Evolutionary conservation across 2,888 invertebrate genomes (phyloP).

Genomic region (Colostygia pectinataria): DNA sequence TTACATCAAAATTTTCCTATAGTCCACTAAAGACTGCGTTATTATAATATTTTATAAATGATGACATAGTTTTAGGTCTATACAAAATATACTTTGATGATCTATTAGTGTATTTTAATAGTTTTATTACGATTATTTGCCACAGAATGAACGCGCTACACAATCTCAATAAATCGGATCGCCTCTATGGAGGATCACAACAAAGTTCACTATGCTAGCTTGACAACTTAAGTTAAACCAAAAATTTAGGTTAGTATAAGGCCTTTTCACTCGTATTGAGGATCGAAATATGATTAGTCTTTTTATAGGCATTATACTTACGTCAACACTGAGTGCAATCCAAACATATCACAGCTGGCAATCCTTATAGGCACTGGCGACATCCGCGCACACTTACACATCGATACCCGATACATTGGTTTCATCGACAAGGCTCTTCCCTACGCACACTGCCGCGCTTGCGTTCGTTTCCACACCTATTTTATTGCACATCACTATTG

Average conservation of each 20-base stretch:
- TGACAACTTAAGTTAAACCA: constrained; percentile 9
- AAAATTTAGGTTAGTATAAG: constrained; percentile 20
- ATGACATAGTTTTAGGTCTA: constrained; percentile 21
- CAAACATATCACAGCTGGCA: constrained; percentile 26
- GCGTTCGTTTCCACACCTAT: constrained; percentile 17
- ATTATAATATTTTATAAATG: constrained; percentile 14
- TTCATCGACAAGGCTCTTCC: constrained; percentile 18
- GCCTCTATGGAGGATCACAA: background rate
- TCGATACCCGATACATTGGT: constrained; percentile 8
- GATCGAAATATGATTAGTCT: constrained; percentile 17
- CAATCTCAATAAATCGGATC: constrained; percentile 2
- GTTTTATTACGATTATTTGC: constrained; percentile 14
- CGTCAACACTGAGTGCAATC: constrained; percentile 24
- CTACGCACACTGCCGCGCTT: constrained; percentile 10
- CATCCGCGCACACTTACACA: constrained; percentile 20
- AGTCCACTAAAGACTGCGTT: constrained; percentile 5
- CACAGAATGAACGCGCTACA: constrained; percentile 22
- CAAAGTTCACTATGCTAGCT: constrained; percentile 8
- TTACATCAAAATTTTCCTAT: constrained; percentile 16
- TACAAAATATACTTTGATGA: constrained; percentile 26
- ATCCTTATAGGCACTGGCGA: constrained; percentile 22
- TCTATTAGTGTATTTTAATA: constrained; percentile 15
- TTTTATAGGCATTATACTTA: constrained; percentile 14
- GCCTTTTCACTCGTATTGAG: constrained; percentile 7
- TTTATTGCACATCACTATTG: constrained; percentile 25